Evolutionary conservation across 1,140 invertebrate genomes (phyloP).

Genomic region (Papilio machaon): DNA sequence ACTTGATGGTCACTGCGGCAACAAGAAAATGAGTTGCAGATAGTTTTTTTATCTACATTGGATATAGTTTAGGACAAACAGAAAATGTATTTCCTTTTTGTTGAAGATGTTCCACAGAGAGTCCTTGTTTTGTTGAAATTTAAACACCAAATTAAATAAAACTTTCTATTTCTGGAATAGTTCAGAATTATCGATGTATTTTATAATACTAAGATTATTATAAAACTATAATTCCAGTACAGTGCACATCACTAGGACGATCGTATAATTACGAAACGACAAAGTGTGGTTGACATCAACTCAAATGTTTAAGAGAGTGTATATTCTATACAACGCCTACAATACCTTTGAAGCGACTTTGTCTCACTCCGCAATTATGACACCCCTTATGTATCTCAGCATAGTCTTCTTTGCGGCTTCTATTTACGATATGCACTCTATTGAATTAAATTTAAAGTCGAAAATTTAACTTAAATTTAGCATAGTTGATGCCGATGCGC

Average conservation of each 20-base stretch:
- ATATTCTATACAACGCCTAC: constrained; percentile 70
- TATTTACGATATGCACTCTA: constrained; percentile 43
- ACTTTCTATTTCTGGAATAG: too few species aligned
- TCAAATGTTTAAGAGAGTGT: constrained; percentile 75
- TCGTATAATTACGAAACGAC: constrained; percentile 70
- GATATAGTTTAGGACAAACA: too few species aligned
- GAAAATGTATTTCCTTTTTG: too few species aligned
- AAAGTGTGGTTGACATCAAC: constrained; percentile 71
- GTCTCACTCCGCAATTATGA: constrained; percentile 77
- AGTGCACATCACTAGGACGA: constrained; percentile 42
- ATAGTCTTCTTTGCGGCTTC: constrained; percentile 44
- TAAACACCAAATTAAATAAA: too few species aligned
- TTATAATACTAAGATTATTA: too few species aligned
- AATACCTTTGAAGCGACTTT: constrained; percentile 77
- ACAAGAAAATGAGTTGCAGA: too few species aligned
- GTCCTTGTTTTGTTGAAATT: too few species aligned
- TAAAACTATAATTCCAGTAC: not conserved
- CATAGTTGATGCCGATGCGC: not conserved
- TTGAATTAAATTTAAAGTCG: not conserved
- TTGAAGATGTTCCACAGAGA: too few species aligned
- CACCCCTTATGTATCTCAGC: constrained; percentile 70
- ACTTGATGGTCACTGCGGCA: too few species aligned
- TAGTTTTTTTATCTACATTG: too few species aligned
- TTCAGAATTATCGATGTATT: too few species aligned
- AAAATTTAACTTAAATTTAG: constrained; percentile 17